These are phyloP conservation scores for Pterois miles DNA, from an alignment of 2,797 vertebrate genomes.

Conservation along the genomic window DNA sequence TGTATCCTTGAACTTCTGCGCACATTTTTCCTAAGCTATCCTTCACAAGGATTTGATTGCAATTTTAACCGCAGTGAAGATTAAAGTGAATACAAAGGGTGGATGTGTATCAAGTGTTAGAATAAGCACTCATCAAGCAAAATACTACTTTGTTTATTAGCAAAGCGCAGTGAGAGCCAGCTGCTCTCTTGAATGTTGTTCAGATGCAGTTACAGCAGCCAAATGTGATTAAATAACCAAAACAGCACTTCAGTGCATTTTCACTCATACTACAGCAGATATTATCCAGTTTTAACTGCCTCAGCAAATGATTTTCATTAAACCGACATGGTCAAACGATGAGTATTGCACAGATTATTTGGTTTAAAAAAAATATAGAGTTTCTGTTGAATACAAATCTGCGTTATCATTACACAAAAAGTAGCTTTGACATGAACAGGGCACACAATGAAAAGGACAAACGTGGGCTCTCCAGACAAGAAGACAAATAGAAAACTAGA, in stretches of 20 bases:
- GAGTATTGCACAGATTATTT: slow-evolving; percentile 22
- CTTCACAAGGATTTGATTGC: slow-evolving; percentile 19
- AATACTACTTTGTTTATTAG: slow-evolving; percentile 61
- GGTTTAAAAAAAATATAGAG: not conserved
- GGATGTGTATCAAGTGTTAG: slow-evolving; percentile 9
- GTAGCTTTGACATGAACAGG: slow-evolving; percentile 6
- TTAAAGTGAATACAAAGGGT: slow-evolving; percentile 21
- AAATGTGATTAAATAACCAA: slow-evolving; percentile 43
- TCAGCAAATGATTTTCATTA: slow-evolving; percentile 34
- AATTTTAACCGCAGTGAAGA: slow-evolving; percentile 16
- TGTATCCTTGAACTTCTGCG: no score
- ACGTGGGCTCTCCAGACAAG: not conserved
- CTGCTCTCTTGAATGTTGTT: slow-evolving; percentile 51
- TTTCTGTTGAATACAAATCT: slow-evolving; percentile 18
- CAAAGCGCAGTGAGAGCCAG: slow-evolving; percentile 48
- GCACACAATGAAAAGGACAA: slow-evolving; percentile 20
- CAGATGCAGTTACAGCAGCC: slow-evolving; percentile 45
- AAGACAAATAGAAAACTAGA: slow-evolving; percentile 24
- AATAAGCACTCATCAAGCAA: slow-evolving; percentile 34
- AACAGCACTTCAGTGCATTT: slow-evolving; percentile 22
- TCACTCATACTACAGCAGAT: slow-evolving; percentile 48
- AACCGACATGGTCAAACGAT: slow-evolving; percentile 20
- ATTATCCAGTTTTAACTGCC: slow-evolving; percentile 8
- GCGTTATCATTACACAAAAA: not conserved
- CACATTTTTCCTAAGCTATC: no score